Conservation (phyloP, 2,113 vertebrate species). For the Cyanoderma ruficeps region DNA sequence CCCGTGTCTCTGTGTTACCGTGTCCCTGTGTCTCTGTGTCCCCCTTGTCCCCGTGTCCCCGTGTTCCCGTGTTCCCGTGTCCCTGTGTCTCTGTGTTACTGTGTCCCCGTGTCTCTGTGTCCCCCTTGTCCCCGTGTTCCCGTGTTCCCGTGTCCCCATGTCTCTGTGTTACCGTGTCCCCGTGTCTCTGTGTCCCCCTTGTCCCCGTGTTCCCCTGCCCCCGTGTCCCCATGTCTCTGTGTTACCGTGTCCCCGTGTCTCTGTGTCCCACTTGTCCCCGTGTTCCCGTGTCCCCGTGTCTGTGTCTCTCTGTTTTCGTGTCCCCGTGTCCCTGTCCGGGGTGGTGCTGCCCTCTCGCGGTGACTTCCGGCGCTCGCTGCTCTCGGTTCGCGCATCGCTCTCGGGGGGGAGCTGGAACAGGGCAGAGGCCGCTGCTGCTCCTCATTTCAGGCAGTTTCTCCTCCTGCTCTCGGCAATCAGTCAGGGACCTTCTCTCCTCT, state of each 20-base stretch:
- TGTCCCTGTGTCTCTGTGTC: background rate
- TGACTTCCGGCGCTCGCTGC: background rate
- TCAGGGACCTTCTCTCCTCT: background rate
- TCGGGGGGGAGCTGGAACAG: accelerated
- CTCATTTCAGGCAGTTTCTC: no score
- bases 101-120: background rate
- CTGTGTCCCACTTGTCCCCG: no score
- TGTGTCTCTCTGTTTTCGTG: no score
- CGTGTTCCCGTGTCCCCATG: background rate
- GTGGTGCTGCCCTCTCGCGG: constrained; percentile 68
- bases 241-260: no score
- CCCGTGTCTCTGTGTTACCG: background rate
- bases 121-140: accelerated
- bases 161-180: background rate
- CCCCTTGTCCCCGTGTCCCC: accelerated
- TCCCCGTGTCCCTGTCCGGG: background rate
- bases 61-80: accelerated
- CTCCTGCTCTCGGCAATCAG: accelerated
- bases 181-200: no score
- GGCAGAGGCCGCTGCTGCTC: accelerated
- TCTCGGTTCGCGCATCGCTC: accelerated
- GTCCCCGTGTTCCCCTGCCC: background rate
- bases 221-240: no score
- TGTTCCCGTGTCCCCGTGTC: background rate
- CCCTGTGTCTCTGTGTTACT: background rate